These are phyloP conservation scores for Pseudococcus viburni DNA, from an alignment of 2,888 invertebrate genomes.

Conservation along the genomic window DNA sequence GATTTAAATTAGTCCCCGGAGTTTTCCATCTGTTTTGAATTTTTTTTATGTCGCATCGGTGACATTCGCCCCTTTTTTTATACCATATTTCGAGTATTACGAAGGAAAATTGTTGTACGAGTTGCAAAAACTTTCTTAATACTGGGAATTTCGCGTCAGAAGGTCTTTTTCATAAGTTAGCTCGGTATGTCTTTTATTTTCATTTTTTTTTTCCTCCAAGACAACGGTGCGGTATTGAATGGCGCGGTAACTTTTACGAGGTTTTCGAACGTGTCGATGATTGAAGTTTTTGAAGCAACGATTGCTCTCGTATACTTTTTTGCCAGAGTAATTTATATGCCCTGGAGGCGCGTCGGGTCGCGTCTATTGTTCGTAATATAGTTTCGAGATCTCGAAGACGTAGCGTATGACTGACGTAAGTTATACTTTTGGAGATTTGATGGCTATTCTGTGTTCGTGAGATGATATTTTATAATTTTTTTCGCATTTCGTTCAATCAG, in stretches of 20 bases:
- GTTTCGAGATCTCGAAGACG: not conserved
- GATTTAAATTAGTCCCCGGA: constrained; percentile 40
- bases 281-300: constrained; percentile 3
- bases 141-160: constrained; percentile 43
- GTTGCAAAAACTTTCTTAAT: constrained; percentile 41
- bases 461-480: too few relatives aligned
- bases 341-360: not conserved
- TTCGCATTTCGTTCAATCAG: too few relatives aligned
- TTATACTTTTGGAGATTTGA: too few relatives aligned
- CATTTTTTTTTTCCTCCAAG: not conserved
- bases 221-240: not conserved
- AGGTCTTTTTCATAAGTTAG: constrained; percentile 38
- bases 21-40: constrained; percentile 29
- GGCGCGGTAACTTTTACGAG: not conserved
- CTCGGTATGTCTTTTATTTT: not conserved
- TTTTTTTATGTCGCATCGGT: not conserved
- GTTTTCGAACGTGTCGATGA: constrained; percentile 27
- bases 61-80: not conserved
- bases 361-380: not conserved
- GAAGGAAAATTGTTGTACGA: constrained; percentile 34
- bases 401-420: too few relatives aligned
- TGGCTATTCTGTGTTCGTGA: too few relatives aligned
- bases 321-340: not conserved
- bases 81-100: constrained; percentile 17
- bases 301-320: constrained; percentile 10